A percentile compares a stretch with the other conserved stretches of the same genome.
Evolutionary conservation across 2,113 vertebrate genomes (phyloP).

Genomic region (Myiopsitta monachus): DNA sequence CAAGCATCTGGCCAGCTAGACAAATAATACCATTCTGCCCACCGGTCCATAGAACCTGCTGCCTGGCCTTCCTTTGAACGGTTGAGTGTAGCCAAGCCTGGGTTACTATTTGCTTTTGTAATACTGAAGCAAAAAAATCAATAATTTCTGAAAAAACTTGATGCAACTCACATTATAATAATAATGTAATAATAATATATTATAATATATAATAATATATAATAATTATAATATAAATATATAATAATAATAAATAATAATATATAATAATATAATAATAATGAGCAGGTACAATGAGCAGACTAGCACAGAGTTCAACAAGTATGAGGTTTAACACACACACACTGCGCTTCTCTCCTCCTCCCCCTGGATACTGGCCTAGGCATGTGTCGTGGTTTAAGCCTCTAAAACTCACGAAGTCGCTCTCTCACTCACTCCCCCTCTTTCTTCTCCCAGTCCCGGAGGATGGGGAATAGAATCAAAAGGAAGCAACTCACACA

Average conservation of each 20-base stretch:
- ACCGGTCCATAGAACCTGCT: background rate
- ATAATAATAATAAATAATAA: no score
- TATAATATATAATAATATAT: no score
- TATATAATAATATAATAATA: no score
- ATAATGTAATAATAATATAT: no score
- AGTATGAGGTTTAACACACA: background rate
- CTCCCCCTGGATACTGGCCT: background rate
- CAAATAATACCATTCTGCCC: background rate
- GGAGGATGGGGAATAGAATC: no score
- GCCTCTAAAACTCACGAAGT: no score
- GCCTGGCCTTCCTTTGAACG: background rate
- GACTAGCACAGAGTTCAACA: background rate
- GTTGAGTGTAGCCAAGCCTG: background rate
- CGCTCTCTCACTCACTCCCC: no score
- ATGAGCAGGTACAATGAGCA: background rate
- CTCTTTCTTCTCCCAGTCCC: no score
- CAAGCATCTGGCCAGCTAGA: background rate
- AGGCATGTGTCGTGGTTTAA: no score
- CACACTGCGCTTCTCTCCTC: background rate
- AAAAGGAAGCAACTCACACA: no score
- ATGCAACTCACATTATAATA: background rate
- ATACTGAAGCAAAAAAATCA: background rate
- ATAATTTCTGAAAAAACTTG: slow-evolving; percentile 23
- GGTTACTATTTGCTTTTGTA: background rate
- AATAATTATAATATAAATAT: no score